Base-by-base conservation (phyloP, 2,888 invertebrate species). In the Drosophila robusta region DNA sequence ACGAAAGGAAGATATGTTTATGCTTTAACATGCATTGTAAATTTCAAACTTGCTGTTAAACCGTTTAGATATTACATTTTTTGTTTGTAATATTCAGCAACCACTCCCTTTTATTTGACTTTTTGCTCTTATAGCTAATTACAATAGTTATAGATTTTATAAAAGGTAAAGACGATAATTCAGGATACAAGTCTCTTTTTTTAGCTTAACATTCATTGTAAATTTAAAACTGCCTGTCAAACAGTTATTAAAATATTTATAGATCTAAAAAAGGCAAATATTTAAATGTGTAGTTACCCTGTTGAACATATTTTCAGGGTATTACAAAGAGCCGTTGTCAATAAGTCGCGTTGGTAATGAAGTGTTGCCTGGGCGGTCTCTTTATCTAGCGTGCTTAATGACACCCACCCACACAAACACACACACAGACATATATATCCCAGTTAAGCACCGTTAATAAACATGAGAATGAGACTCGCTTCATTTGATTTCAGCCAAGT, bases 311-410 rank as follows among this genome's bases (percentile, higher is more conserved):
- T 42, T 38, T 39, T 44, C 38, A 63, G 75, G 67, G 75, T 78
- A 62, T 45, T 26, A 51, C 46, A 63, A 55, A 51, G 52, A 58
- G 58, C 41, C 70, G 56, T 85, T 73, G 79, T 63, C 66, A 75
- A 75, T 76, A 75, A 79, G 79, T 74, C 60, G 58, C 50, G 49
- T 29, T 75, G 52, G 54, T 75, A 79, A 79, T 76, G 75, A 76
- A 75, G 76, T 76, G 76, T 76, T 70, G 76, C 67, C 62, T 69
- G 78, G 75, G 69, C 62, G 75, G 68, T 75, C 74, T 49, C 66
- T 87, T 89, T 83, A 83, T 83, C 87, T 87, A 67, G 55, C 70
- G 55, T 63, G 58, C 84, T 88, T 86, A 86, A 83, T 87, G 89
- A 88, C 87, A 89, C 83, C 87, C 87, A 80, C 83, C 64, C 75